These are phyloP conservation scores for Erebia epiphron DNA, from an alignment of 2,888 invertebrate genomes.

Conservation along the genomic window DNA sequence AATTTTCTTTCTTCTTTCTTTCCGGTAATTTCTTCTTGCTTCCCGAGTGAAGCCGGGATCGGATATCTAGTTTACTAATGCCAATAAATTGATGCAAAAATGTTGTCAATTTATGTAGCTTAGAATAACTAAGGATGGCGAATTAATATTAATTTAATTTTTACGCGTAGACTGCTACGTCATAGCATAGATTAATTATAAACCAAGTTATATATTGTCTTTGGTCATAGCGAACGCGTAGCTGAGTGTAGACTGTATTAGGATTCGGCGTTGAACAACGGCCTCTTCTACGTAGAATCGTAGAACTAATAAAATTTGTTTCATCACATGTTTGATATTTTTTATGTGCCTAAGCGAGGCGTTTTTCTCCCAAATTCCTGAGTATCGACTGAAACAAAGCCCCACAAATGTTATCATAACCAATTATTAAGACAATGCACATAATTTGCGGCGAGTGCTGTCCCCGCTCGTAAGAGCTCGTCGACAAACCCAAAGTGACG, in stretches of 20 bases:
- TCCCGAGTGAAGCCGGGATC: too few relatives aligned
- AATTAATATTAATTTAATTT: background rate
- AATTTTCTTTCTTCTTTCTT: too few relatives aligned
- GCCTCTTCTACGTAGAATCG: too few relatives aligned
- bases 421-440: background rate
- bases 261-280: too few relatives aligned
- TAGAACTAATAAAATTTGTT: too few relatives aligned
- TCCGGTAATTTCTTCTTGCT: too few relatives aligned
- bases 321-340: too few relatives aligned
- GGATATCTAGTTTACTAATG: too few relatives aligned
- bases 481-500: constrained; percentile 62
- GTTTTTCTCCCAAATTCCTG: background rate
- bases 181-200: too few relatives aligned
- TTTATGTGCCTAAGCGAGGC: too few relatives aligned
- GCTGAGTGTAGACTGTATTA: background rate
- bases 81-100: background rate
- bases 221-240: background rate
- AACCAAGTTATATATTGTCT: too few relatives aligned
- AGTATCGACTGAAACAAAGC: background rate
- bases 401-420: constrained; percentile 9
- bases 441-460: constrained; percentile 54
- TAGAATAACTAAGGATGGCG: background rate
- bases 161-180: background rate
- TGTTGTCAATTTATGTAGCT: too few relatives aligned
- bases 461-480: constrained; percentile 61